A percentile compares a stretch with the other conserved stretches of the same genome.
Evolutionary conservation across 2,797 vertebrate genomes (phyloP).

Genomic region (Sparidentex hasta): DNA sequence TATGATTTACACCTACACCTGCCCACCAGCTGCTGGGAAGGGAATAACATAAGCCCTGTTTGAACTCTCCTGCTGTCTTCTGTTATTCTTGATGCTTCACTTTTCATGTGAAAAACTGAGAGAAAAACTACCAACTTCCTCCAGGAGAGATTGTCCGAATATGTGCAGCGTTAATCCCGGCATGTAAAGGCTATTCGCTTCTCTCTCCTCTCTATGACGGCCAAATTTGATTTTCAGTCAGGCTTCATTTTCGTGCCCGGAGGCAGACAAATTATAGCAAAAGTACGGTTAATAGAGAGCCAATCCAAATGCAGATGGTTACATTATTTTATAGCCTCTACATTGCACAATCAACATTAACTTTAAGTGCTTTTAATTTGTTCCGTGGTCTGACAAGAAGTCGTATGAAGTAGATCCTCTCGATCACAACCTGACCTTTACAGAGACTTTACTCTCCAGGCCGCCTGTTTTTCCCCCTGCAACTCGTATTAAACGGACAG

Average conservation of each 20-base stretch:
- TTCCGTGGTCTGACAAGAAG: no score
- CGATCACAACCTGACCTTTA: no score
- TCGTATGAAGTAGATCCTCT: no score
- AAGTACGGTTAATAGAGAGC: no score
- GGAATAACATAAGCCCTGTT: neutral
- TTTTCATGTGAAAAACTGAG: neutral
- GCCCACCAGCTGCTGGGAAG: neutral
- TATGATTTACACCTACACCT: neutral
- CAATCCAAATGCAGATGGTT: no score
- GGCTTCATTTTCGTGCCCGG: no score
- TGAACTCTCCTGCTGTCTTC: neutral
- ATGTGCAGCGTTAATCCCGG: neutral
- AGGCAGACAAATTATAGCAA: no score
- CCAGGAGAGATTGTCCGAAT: neutral
- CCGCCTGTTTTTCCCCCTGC: slow-evolving; percentile 8
- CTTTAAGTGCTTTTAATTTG: no score
- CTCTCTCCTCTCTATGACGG: no score
- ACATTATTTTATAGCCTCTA: no score
- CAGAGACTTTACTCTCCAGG: neutral
- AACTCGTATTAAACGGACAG: neutral
- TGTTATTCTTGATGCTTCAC: neutral
- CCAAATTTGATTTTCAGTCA: no score
- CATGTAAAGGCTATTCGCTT: neutral
- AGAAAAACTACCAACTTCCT: neutral
- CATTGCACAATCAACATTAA: no score